A percentile compares a stretch with the other conserved stretches of the same genome.
phyloP scores from a whole-genome alignment of 2,797 vertebrate genomes.

The Eulemur albifrons region DNA sequence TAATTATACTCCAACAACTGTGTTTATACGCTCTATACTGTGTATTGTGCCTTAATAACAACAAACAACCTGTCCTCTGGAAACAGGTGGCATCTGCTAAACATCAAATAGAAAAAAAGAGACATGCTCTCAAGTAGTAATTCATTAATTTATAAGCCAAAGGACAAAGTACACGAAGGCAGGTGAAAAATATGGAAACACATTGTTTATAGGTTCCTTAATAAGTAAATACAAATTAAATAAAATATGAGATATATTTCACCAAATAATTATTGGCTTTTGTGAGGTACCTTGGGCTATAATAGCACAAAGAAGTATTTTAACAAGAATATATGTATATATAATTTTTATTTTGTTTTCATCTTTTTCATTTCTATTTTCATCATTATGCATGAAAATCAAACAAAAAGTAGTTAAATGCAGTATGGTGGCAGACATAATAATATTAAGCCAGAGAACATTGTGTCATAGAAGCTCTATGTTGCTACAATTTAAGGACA shows the following conservation, averaged over 20 bases:
- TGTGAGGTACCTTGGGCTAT: background rate
- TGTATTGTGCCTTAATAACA: conserved; percentile 62
- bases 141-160: conserved; percentile 51
- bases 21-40: conserved; percentile 55
- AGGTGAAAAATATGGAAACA: conserved; percentile 44
- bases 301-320: background rate
- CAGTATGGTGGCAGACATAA: background rate
- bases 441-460: background rate
- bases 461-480: background rate
- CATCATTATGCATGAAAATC: background rate
- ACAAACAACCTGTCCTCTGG: conserved; percentile 78
- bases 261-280: background rate
- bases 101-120: conserved; percentile 49
- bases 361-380: background rate
- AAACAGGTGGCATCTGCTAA: conserved; percentile 82
- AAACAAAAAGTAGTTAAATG: background rate
- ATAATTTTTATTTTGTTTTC: background rate
- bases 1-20: conserved; percentile 78
- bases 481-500: background rate
- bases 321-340: background rate
- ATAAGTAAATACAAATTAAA: background rate
- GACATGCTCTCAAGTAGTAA: conserved; percentile 47
- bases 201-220: background rate
- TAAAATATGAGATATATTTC: background rate
- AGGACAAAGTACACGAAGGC: conserved; percentile 24